Conservation (phyloP, 2,888 invertebrate genomes). For the Onchidella celtica region DNA sequence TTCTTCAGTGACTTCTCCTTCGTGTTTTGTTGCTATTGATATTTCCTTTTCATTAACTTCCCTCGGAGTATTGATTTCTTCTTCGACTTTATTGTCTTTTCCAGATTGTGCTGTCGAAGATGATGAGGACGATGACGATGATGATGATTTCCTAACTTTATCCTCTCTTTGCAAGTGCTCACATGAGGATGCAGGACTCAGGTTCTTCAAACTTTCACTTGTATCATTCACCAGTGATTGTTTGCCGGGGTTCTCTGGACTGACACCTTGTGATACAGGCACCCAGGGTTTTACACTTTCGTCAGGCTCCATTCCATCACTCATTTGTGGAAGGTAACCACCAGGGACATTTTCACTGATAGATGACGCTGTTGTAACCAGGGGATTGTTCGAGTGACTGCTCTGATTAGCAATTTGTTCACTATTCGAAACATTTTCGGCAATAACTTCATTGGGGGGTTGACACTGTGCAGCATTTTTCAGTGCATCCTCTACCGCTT, state of each 20-base stretch:
- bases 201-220: no score
- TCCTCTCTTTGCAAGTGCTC: no score
- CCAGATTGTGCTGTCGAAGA: not conserved
- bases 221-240: no score
- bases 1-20: not conserved
- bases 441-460: not conserved
- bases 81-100: not conserved
- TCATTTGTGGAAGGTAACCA: conserved; percentile 10
- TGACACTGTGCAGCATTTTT: not conserved
- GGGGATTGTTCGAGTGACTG: not conserved
- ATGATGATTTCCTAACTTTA: not conserved
- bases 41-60: not conserved
- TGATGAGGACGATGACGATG: not conserved
- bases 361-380: not conserved
- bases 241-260: no score
- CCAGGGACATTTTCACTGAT: not conserved
- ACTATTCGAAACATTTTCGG: not conserved
- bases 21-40: not conserved
- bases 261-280: not conserved
- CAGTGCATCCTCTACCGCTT: conserved; percentile 11
- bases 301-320: not conserved
- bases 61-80: not conserved
- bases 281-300: conserved; percentile 2
- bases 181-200: no score
- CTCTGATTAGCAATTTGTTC: not conserved